These are phyloP conservation scores for Pollenia amentaria DNA, from an alignment of 2,888 invertebrate species.

Conservation along the genomic window DNA sequence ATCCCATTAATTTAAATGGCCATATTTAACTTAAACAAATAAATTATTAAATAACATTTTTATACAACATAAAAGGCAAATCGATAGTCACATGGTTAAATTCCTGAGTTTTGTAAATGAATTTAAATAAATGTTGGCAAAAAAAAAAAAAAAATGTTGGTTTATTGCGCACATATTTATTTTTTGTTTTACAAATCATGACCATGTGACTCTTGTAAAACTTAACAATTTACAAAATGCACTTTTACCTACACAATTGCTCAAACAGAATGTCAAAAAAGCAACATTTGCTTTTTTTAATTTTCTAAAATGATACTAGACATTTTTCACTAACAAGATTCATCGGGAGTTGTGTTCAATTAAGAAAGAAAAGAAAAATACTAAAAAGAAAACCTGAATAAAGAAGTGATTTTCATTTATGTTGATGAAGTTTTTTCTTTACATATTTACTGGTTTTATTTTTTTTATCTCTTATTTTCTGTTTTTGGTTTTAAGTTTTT, in stretches of 20 bases:
- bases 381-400: constrained; percentile 29
- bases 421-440: constrained; percentile 9
- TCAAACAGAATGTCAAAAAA: not conserved
- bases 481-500: not conserved
- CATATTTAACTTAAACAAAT: constrained; percentile 18
- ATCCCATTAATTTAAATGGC: constrained; percentile 5
- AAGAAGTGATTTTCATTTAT: constrained; percentile 35
- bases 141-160: not conserved
- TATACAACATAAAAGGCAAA: constrained; percentile 19
- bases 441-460: constrained; percentile 38
- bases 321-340: not conserved
- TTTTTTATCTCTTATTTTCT: constrained; percentile 19
- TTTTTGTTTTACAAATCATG: constrained; percentile 49
- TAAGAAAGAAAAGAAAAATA: not conserved
- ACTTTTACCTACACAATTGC: not conserved
- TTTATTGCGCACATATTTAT: constrained; percentile 2
- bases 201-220: constrained; percentile 45
- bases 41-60: constrained; percentile 19
- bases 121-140: not conserved
- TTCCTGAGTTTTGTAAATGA: not conserved
- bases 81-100: constrained; percentile 35
- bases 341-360: constrained; percentile 2
- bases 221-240: not conserved
- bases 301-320: not conserved
- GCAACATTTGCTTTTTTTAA: not conserved